Conservation (phyloP, 2,113 vertebrate genomes). For the Pituophis catenifer region DNA sequence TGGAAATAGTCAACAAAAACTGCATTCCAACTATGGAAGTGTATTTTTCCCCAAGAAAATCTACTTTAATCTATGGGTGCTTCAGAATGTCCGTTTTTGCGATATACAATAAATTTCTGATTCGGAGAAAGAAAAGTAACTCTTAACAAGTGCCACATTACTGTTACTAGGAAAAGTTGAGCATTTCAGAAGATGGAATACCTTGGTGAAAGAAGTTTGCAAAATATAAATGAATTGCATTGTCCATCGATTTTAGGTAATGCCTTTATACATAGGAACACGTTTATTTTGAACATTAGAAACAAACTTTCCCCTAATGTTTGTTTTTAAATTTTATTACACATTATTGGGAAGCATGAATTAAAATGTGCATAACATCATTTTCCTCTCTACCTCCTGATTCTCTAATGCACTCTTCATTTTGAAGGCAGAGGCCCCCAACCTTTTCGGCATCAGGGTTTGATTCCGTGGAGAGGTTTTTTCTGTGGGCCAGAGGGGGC, state of each 20-base stretch:
- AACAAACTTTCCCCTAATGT: constrained; percentile 60
- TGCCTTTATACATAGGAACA: background rate
- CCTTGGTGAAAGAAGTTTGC: background rate
- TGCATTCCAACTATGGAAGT: background rate
- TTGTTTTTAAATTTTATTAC: constrained; percentile 47
- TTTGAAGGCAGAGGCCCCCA: background rate
- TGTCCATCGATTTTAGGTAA: constrained; percentile 41
- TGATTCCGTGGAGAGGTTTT: too few relatives aligned
- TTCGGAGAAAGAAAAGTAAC: background rate
- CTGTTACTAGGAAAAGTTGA: background rate
- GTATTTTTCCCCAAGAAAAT: background rate
- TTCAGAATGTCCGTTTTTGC: background rate
- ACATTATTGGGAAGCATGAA: constrained; percentile 62
- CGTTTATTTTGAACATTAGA: constrained; percentile 58
- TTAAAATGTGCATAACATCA: constrained; percentile 38
- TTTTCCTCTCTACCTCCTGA: background rate
- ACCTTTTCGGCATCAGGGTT: background rate
- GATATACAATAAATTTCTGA: background rate
- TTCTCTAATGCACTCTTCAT: background rate
- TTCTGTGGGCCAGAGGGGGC: too few relatives aligned
- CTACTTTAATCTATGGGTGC: background rate
- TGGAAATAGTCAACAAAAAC: background rate
- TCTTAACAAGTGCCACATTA: background rate
- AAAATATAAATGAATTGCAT: constrained; percentile 53
- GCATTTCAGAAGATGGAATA: background rate